A percentile compares a stretch with the other conserved stretches of the same genome.
Conservation (phyloP, 2,113 vertebrate species). For the Hyla sarda region DNA sequence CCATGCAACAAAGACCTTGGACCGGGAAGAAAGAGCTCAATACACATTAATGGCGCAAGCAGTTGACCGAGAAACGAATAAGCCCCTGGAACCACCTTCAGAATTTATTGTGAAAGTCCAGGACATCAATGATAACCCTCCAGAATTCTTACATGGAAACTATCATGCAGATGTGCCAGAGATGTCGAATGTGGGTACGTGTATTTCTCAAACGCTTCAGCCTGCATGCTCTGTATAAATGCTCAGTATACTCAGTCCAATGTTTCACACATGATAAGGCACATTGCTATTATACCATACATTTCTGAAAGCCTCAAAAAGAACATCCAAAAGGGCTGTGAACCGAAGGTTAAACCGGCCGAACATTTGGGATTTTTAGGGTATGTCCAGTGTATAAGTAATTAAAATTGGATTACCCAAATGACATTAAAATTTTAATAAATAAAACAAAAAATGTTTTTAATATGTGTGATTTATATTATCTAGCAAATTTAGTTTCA, state of each 20-base stretch:
- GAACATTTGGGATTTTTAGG: too few species aligned
- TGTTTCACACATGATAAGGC: background rate
- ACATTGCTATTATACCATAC: too few species aligned
- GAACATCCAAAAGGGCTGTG: too few species aligned
- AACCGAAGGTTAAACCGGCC: too few species aligned
- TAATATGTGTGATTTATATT: too few species aligned
- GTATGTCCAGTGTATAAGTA: too few species aligned
- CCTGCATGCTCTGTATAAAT: background rate
- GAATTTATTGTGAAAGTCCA: constrained; percentile 99
- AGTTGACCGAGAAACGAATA: constrained; percentile 90
- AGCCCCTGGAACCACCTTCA: constrained; percentile 92
- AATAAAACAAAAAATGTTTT: too few species aligned
- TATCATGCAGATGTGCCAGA: constrained; percentile 95
- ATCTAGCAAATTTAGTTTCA: too few species aligned
- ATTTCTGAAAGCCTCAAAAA: background rate
- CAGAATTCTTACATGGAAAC: constrained; percentile 92
- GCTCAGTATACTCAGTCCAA: background rate
- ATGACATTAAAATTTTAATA: too few species aligned
- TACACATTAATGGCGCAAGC: constrained; percentile 96
- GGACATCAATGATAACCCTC: constrained; percentile 98
- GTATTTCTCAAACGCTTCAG: background rate
- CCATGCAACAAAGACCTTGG: constrained; percentile 96
- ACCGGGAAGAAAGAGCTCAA: constrained; percentile 95
- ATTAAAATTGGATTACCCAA: too few species aligned
- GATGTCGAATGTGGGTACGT: constrained; percentile 97